Base-by-base conservation (phyloP, 2,113 vertebrate species). In the Oryzias curvinotus region DNA sequence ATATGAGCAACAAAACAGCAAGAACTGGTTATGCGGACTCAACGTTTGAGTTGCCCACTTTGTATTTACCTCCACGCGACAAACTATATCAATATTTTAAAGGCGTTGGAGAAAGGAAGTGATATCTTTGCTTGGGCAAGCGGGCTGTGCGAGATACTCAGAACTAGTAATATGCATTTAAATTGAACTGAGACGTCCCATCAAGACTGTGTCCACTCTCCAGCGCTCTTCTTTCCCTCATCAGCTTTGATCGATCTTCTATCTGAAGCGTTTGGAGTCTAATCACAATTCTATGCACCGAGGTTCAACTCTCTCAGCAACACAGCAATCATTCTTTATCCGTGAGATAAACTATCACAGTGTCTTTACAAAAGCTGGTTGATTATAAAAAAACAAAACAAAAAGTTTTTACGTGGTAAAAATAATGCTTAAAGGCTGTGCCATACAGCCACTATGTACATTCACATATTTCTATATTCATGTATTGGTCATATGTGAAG, bases 81-180 rank as follows among this genome's bases (percentile, higher is more conserved):
- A 75, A 76, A 85, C 78, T 85, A 74, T 76, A 86, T 87, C 82
- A 82, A 81, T 80, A 81, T 85, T 76, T 87, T 79, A 87, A 88
- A 73, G 69, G 72, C 71, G 75, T 62, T 28, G 55, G 77, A 84
- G 84, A 85, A 82, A 81, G 83, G 77, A 84, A 88, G 85, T 88
- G 81, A 81, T 83, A 77, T 83, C 84, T 74, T 85, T 86, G 85
- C 80, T 88, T 86, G 88, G 87, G 86, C 88, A 80, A 88, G 88
- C 85, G 79, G 87, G 88, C 87, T 88, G 86, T 73, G 81, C 69
- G 84, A 83, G 87, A 89, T 87, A 86, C 82, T 87, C 85, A 60
- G 85, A 85, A 87, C 83, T 87, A 88, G 88, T 89, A 86, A 90
- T 90, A 90, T 88, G 85, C 87, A 89, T 90, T 86, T 86, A 84